Base-by-base conservation (phyloP, 1,140 invertebrate genomes). In the Streblospio benedicti region DNA sequence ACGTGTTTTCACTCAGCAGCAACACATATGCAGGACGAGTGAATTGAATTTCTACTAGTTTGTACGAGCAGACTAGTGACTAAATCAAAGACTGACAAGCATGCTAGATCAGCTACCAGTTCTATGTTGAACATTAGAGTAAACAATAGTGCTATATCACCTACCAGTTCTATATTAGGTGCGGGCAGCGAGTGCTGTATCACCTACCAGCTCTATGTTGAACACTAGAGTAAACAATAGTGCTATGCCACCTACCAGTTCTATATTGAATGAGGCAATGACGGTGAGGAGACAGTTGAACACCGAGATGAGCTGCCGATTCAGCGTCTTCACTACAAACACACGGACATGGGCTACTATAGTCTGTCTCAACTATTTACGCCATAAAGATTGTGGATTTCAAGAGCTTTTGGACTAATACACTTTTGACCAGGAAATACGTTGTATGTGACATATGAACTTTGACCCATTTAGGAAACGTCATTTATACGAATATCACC, bases 201-300 rank as follows among this genome's bases (percentile, higher is more conserved):
- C 23, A 9, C n/a, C 6, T 9, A 49, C 28, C 9, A 27, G 5
- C 12, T 9, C 5, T 31, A 31, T 18, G 27, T 30, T 12, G 5
- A 53, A 6, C 27, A 27, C 51, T 9, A 5, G 14, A 53, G 5
- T 30, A 23, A 31, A 27, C 12, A 31, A 16, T 31, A 5, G 5
- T 12, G 5, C 5, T 53, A 31, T 31, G 18, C 12, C n/a, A 59
- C 60, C 49, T 59, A 61, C 56, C 41, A 49, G 4, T 44, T 52
- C 23, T 18, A 64, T 16, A 53, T 56, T 64, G 23, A 81, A 81
- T n/a, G 77, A 75, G 50, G 74, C 79, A 45, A 65, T 75, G 27
- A 81, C 79, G 18, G 79, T 81, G 2, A 81, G 61, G 3, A 80
- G 28, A 53, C 79, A 79, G 61, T 81, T 81, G 45, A 80, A 60